Percentiles rank a stretch among this genome's conserved stretches.
Conservation (phyloP, 2,113 vertebrate genomes). For the Corythornis madagascariensis region DNA sequence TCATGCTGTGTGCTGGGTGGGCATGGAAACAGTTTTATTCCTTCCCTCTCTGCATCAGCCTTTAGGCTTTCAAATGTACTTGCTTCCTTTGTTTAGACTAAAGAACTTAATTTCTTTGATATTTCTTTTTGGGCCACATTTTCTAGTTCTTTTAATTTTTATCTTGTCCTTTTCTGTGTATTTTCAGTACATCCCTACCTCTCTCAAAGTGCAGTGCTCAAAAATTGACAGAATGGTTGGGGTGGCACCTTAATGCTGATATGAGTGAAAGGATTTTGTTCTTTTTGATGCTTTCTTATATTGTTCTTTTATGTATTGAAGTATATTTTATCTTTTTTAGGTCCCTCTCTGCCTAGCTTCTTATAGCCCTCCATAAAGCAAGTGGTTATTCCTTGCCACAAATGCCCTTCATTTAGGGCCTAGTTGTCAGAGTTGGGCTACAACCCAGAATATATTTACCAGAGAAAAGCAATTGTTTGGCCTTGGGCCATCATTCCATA, state of each 20-base stretch:
- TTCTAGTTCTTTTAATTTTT: neutral
- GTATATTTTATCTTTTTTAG: no score
- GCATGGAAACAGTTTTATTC: neutral
- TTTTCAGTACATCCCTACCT: neutral
- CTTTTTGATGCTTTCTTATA: neutral
- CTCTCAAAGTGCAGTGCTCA: neutral
- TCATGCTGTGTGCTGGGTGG: neutral
- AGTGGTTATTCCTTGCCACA: neutral
- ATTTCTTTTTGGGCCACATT: neutral
- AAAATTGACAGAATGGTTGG: neutral
- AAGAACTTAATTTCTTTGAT: neutral
- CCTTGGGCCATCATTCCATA: neutral
- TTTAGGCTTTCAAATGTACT: neutral
- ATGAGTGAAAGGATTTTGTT: neutral
- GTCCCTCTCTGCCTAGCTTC: neutral
- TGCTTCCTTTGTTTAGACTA: neutral
- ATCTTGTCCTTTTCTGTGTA: neutral
- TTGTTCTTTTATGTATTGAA: neutral
- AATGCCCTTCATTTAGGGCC: neutral
- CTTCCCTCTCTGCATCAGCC: neutral
- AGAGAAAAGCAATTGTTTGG: neutral
- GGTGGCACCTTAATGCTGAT: neutral
- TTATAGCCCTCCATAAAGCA: neutral
- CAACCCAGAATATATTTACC: neutral
- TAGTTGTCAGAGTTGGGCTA: neutral